phyloP scores from a whole-genome alignment of 2,888 invertebrate species.

The Ellobium chinense region DNA sequence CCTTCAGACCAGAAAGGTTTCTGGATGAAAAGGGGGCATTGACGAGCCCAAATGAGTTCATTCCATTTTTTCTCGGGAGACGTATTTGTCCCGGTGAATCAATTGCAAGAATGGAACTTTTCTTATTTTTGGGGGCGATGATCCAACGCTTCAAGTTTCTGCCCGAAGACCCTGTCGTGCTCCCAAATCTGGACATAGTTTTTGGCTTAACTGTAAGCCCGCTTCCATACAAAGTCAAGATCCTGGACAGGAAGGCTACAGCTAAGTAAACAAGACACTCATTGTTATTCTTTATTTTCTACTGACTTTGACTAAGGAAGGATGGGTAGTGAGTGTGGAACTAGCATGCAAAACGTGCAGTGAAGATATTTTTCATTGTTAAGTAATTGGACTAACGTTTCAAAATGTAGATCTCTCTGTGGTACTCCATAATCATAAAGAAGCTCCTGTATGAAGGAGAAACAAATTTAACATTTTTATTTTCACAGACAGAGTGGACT shows the following conservation, averaged over 20 bases:
- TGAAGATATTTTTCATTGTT: no score
- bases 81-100: slow-evolving; percentile 14
- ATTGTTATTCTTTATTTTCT: no score
- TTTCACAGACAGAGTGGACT: no score
- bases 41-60: neutral
- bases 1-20: slow-evolving; percentile 20
- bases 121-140: neutral
- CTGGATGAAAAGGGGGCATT: neutral
- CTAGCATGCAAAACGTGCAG: no score
- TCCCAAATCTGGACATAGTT: neutral
- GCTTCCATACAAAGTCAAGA: neutral
- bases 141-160: slow-evolving; percentile 13
- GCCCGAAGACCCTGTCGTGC: neutral
- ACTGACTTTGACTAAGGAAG: no score
- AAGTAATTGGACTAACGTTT: no score
- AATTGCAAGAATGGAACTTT: neutral
- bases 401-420: no score
- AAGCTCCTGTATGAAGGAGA: no score
- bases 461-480: no score
- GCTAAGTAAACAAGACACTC: no score
- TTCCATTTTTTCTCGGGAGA: slow-evolving; percentile 23
- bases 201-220: neutral
- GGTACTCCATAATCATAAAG: no score
- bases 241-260: slow-evolving; percentile 5
- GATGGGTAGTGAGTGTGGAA: no score